Evolutionary conservation across 2,113 vertebrate genomes (phyloP).

Genomic region (Alectura lathami): DNA sequence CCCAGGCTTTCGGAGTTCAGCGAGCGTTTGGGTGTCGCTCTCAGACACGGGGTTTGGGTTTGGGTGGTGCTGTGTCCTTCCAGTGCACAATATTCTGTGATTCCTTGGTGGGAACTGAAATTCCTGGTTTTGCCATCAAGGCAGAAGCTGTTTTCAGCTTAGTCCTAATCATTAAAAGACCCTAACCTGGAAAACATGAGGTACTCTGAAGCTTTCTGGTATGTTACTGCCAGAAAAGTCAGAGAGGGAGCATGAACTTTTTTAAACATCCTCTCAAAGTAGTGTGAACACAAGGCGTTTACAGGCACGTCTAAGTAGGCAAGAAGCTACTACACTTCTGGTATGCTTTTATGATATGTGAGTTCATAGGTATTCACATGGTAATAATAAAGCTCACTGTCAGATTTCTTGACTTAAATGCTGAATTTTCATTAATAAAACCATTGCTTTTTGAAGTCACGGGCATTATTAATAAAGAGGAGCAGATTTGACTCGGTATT

Average conservation of each 20-base stretch:
- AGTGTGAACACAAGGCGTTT: not conserved
- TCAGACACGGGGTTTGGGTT: too few species aligned
- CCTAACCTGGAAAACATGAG: accelerated
- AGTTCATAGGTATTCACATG: not conserved
- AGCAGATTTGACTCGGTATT: not conserved
- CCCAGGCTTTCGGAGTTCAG: too few species aligned
- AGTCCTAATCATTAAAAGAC: accelerated
- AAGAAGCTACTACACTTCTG: not conserved
- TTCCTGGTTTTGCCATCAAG: not conserved
- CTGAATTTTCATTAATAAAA: not conserved
- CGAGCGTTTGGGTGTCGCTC: too few species aligned
- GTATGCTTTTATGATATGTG: not conserved
- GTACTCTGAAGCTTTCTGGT: not conserved
- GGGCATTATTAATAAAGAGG: not conserved
- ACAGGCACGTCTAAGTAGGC: not conserved
- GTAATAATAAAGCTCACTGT: not conserved
- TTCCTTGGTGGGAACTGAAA: not conserved
- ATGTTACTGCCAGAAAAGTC: accelerated
- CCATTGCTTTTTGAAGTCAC: accelerated
- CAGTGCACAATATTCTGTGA: too few species aligned
- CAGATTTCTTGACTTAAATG: not conserved
- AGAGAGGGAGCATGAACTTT: not conserved
- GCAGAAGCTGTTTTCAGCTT: not conserved
- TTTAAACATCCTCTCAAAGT: not conserved
- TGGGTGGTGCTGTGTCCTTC: too few species aligned